phyloP scores from a whole-genome alignment of 2,797 vertebrate genomes.

The Danio tinwini region DNA sequence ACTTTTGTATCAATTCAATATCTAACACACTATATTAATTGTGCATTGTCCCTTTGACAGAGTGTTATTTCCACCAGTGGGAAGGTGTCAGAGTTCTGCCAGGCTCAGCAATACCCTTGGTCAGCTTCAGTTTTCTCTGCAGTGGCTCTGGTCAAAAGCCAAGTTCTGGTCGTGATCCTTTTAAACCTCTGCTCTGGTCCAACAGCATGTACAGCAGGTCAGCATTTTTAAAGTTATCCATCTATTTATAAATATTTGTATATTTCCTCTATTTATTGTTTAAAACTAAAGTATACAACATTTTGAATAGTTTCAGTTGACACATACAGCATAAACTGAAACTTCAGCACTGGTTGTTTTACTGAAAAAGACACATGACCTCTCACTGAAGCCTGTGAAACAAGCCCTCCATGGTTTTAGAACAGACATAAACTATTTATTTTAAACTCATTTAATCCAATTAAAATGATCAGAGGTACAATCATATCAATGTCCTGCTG shows the following conservation, averaged over 20 bases:
- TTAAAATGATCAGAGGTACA: background rate
- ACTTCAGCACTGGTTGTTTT: background rate
- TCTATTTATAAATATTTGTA: background rate
- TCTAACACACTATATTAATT: constrained; percentile 8
- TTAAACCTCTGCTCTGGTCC: constrained; percentile 33
- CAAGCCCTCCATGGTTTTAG: constrained; percentile 6
- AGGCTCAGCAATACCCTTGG: constrained; percentile 51
- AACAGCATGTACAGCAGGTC: background rate
- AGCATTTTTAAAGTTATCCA: background rate
- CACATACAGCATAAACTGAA: background rate
- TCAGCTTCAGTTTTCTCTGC: constrained; percentile 57
- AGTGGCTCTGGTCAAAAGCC: constrained; percentile 46
- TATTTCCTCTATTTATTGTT: background rate
- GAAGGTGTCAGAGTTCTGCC: constrained; percentile 46
- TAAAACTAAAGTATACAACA: background rate
- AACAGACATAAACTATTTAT: background rate
- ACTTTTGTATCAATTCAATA: background rate
- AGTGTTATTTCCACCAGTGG: background rate
- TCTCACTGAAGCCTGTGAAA: constrained; percentile 6
- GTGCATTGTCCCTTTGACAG: background rate
- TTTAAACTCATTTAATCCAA: background rate
- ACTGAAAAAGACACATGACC: constrained; percentile 33
- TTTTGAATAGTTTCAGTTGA: background rate
- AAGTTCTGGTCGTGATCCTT: constrained; percentile 34
- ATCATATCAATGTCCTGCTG: background rate